Percentiles rank a stretch among this genome's conserved stretches.
These are phyloP conservation scores for Stichodactyla helianthus DNA, from an alignment of 64 coral and sea anemone species.

Conservation along the genomic window DNA sequence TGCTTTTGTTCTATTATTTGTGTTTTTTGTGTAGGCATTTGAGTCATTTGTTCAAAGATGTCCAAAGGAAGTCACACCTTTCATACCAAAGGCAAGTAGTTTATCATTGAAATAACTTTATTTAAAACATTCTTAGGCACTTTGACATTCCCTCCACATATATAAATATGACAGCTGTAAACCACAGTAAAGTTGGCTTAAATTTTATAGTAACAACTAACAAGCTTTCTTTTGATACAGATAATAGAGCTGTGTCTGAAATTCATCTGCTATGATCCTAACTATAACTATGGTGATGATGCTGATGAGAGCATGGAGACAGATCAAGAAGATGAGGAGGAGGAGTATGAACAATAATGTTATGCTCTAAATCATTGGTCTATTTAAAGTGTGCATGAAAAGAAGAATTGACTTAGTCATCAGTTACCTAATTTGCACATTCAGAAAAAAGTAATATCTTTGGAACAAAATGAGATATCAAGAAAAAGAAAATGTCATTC, in stretches of 20 bases:
- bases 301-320: conserved; percentile 87
- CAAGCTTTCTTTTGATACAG: conserved; percentile 23
- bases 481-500: too few species aligned
- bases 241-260: conserved; percentile 85
- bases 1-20: neutral
- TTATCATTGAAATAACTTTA: neutral
- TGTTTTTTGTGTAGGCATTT: conserved; percentile 73
- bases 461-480: too few species aligned
- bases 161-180: too few species aligned
- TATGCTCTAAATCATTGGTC: too few species aligned
- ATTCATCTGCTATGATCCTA: conserved; percentile 97
- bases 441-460: too few species aligned
- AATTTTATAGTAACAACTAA: neutral
- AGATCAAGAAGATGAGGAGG: conserved; percentile 74
- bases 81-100: conserved; percentile 74
- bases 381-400: too few species aligned
- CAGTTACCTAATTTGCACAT: too few species aligned
- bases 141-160: too few species aligned
- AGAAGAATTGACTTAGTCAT: too few species aligned
- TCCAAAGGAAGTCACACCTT: conserved; percentile 89
- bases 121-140: neutral
- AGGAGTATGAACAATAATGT: conserved; percentile 30
- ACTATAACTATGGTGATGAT: conserved; percentile 96
- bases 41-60: conserved; percentile 97
- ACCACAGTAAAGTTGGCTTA: too few species aligned